phyloP scores from a whole-genome alignment of 2,797 vertebrate genomes.

The Meriones psammophilus region DNA sequence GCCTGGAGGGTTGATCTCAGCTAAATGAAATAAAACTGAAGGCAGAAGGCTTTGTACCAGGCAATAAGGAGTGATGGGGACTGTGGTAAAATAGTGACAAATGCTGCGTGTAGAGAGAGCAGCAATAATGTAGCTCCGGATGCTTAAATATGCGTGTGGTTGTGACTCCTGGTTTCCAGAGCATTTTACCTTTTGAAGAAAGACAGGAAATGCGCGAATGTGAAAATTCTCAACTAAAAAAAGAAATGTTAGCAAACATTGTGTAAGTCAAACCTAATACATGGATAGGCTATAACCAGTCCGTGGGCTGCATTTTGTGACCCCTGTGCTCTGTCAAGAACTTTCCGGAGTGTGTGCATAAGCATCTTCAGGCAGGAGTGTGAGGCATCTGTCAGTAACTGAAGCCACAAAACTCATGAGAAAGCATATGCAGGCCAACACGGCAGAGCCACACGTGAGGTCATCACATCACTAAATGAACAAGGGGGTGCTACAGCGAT shows the following conservation, averaged over 20 bases:
- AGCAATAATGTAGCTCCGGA: neutral
- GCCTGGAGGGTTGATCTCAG: neutral
- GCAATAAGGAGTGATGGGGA: neutral
- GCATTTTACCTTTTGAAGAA: slow-evolving; percentile 13
- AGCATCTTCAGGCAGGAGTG: neutral
- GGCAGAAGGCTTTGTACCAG: neutral
- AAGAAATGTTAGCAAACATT: slow-evolving; percentile 35
- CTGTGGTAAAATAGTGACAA: neutral
- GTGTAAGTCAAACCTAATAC: neutral
- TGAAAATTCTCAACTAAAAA: slow-evolving; percentile 24
- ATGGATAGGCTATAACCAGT: neutral
- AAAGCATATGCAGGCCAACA: neutral
- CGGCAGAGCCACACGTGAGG: slow-evolving; percentile 8
- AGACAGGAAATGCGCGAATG: neutral
- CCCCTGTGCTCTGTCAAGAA: neutral
- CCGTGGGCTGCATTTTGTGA: neutral
- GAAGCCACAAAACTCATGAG: neutral
- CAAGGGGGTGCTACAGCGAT: neutral
- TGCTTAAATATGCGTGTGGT: neutral
- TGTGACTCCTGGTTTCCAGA: neutral
- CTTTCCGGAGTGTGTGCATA: neutral
- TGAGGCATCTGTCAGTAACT: neutral
- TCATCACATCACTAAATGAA: neutral
- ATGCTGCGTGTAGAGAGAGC: neutral
- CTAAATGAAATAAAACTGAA: neutral